These are phyloP conservation scores for Erythrolamprus reginae DNA, from an alignment of 2,113 vertebrate species.

Conservation along the genomic window DNA sequence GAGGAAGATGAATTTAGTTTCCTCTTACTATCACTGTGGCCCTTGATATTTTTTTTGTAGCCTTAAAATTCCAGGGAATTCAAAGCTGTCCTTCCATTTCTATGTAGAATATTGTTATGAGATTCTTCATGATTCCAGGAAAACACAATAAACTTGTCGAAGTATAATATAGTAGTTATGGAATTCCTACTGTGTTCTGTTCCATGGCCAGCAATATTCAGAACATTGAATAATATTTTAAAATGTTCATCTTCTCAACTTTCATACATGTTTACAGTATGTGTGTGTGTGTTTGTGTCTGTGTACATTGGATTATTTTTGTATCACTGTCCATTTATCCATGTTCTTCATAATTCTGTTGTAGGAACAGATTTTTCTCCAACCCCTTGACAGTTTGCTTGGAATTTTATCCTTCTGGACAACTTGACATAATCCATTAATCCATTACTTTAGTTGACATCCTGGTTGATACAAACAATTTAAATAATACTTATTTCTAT, in stretches of 20 bases:
- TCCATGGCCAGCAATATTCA: not conserved
- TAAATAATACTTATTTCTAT: not conserved
- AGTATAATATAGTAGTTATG: not conserved
- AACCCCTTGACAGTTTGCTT: not conserved
- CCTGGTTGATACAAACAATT: not conserved
- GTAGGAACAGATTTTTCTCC: not conserved
- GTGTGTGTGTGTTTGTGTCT: no score
- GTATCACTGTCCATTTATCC: not conserved
- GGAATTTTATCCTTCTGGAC: not conserved
- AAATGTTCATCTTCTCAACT: not conserved
- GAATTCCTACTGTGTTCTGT: not conserved
- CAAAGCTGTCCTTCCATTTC: not conserved
- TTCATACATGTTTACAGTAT: not conserved
- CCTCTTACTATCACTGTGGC: not conserved
- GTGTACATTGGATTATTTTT: not conserved
- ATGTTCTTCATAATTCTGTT: not conserved
- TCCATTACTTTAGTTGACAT: not conserved
- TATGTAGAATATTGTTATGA: not conserved
- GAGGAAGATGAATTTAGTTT: not conserved
- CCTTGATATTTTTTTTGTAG: not conserved
- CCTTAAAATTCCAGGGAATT: not conserved
- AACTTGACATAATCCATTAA: not conserved
- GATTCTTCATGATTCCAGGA: not conserved
- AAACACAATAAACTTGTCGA: not conserved
- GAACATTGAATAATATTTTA: not conserved